phyloP scores from a whole-genome alignment of 1,140 invertebrate genomes.

The Drosophila pandora region DNA sequence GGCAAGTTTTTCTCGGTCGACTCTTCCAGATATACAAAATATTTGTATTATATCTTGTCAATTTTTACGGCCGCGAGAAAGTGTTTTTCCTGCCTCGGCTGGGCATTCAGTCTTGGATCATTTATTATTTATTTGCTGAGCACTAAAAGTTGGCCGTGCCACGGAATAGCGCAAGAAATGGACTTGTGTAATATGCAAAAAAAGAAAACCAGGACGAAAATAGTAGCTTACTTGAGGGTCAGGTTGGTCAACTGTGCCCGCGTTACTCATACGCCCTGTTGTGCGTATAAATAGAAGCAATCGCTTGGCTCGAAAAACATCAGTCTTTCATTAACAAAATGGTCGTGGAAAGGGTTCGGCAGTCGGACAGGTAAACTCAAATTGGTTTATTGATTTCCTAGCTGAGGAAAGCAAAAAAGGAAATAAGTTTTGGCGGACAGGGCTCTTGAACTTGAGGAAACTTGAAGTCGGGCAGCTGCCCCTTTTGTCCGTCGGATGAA shows the following conservation, averaged over 20 bases:
- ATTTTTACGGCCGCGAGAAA: conserved; percentile 40
- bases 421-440: neutral
- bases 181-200: conserved; percentile 66
- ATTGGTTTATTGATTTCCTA: conserved; percentile 56
- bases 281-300: conserved; percentile 36
- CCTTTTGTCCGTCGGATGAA: neutral
- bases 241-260: conserved; percentile 25
- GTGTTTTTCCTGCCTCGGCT: conserved; percentile 16
- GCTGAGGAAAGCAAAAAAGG: conserved; percentile 1
- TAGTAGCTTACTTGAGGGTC: neutral
- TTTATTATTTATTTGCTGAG: conserved; percentile 63
- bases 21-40: conserved; percentile 13
- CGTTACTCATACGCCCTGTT: conserved; percentile 58
- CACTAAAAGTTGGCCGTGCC: conserved; percentile 41
- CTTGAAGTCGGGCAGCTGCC: conserved; percentile 6
- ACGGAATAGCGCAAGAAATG: conserved; percentile 25
- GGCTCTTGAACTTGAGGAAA: conserved; percentile 20
- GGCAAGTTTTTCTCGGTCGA: conserved; percentile 25
- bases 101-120: conserved; percentile 35
- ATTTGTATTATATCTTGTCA: conserved; percentile 58
- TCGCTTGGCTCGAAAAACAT: conserved; percentile 32
- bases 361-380: conserved; percentile 7
- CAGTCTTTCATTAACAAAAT: conserved; percentile 62
- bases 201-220: conserved; percentile 14
- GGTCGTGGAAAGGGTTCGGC: conserved; percentile 15